Base-by-base conservation (phyloP, 2,797 vertebrate species). In the Potorous gilbertii region DNA sequence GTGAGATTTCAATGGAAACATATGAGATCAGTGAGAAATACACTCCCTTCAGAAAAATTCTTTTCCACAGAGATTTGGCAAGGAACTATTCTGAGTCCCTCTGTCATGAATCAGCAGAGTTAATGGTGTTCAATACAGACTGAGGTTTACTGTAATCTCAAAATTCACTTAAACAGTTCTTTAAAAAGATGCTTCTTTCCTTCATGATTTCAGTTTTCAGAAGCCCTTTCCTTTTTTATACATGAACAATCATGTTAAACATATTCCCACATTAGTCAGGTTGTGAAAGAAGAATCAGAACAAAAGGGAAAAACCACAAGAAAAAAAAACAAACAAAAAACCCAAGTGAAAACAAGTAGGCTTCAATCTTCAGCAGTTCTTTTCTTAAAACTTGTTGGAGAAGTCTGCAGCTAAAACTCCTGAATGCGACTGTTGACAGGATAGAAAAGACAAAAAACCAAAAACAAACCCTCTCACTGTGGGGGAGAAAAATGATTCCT, bases 21-120 rank as follows among this genome's bases (percentile, higher is more conserved):
- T 31, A 57, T 6, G 90, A n/a, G 10, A 90, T 95, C 52, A 97
- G 74, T 18, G 92, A 95, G 34, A 97, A 97, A 92, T 90, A 94
- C 0, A 93, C 93, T 87, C 54, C 96, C 94, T 27, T 93, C 0
- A 0, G 54, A 95, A 96, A 50, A 94, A 54, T 96, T 95, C 6
- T 96, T 95, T 97, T 94, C 91, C 56, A 93, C 24, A 52, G 31
- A 96, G 94, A 96, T 92, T n/a, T 92, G 59, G 54, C 91, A 96
- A 96, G 93, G 89, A 90, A 95, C 18, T 97, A 96, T 56, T 94
- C 96, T 91, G 31, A 96, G 40, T 0, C 12, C 28, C 18, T 91
- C 0, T 92, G 90, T 74, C 55, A 96, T 11, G 21, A 62, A 96
- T 54, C 50, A 94, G 92, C 55, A 96, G 57, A 28, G 91, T 93